phyloP scores from a whole-genome alignment of 1,140 invertebrate genomes.

The Pseudomyrmex cubaensis region DNA sequence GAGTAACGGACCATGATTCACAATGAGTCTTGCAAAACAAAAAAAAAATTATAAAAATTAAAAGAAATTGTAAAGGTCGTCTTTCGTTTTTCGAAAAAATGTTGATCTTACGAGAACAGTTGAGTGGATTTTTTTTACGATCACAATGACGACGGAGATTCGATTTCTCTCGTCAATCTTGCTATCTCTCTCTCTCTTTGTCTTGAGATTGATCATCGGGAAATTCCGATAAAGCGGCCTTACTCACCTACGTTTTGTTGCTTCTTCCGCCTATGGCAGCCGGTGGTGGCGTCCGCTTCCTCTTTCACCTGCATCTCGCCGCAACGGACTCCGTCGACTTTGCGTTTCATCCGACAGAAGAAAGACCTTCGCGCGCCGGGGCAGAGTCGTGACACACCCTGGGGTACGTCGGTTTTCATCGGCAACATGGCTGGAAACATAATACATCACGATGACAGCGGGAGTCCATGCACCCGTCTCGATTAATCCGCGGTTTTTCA shows the following conservation, averaged over 20 bases:
- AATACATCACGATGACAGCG: conserved; percentile 39
- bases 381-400: conserved; percentile 91
- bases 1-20: too few species aligned
- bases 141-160: neutral
- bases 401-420: conserved; percentile 93
- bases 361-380: conserved; percentile 96
- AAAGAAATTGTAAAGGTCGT: too few species aligned
- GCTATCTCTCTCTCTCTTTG: neutral
- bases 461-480: neutral
- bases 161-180: neutral
- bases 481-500: neutral
- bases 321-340: conserved; percentile 83
- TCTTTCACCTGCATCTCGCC: conserved; percentile 88
- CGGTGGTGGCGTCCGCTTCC: conserved; percentile 88
- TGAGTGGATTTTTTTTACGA: neutral
- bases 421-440: conserved; percentile 92
- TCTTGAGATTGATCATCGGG: neutral
- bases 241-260: conserved; percentile 87
- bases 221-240: neutral
- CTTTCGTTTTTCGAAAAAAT: too few species aligned
- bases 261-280: conserved; percentile 88
- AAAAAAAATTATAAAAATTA: neutral
- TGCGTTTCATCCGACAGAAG: conserved; percentile 97
- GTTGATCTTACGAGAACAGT: too few species aligned
- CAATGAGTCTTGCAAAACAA: neutral